Conservation (phyloP, 2,797 vertebrate species). For the Bucorvus abyssinicus region DNA sequence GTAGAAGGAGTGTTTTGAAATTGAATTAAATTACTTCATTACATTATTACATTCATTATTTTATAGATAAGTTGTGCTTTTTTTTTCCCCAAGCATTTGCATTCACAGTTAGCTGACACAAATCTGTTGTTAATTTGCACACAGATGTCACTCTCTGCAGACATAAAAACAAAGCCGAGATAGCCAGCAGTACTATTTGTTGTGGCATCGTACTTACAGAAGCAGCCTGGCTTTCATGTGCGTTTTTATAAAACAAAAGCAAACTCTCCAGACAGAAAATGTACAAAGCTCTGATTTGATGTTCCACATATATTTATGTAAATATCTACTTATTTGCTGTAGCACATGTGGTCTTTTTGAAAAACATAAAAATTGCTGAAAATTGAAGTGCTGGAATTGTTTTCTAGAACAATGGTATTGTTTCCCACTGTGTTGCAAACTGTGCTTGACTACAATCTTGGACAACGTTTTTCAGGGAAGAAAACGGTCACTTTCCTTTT, state of each 20-base stretch:
- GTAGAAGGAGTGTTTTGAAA: constrained; percentile 39
- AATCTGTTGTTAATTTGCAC: constrained; percentile 80
- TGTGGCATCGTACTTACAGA: constrained; percentile 74
- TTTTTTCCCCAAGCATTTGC: constrained; percentile 12
- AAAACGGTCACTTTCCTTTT: background rate
- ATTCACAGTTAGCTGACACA: constrained; percentile 71
- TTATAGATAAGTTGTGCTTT: constrained; percentile 24
- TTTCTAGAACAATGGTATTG: background rate
- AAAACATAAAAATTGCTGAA: constrained; percentile 10
- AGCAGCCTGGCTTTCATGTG: constrained; percentile 64
- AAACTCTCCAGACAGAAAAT: constrained; percentile 64
- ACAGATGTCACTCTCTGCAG: constrained; percentile 80
- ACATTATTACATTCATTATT: constrained; percentile 49
- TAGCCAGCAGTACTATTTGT: constrained; percentile 75
- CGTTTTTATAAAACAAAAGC: constrained; percentile 58
- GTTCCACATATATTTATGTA: constrained; percentile 22
- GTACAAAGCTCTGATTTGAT: constrained; percentile 56
- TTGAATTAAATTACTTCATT: constrained; percentile 46
- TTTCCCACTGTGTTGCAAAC: constrained; percentile 23
- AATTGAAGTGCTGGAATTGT: background rate
- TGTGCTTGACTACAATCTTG: background rate
- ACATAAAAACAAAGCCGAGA: constrained; percentile 77
- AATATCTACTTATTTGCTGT: constrained; percentile 26
- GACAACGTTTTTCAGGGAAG: background rate
- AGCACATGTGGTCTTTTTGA: background rate